A percentile compares a stretch with the other conserved stretches of the same genome.
These are phyloP conservation scores for Panulirus ornatus DNA, from an alignment of 1,140 invertebrate genomes.

Conservation along the genomic window DNA sequence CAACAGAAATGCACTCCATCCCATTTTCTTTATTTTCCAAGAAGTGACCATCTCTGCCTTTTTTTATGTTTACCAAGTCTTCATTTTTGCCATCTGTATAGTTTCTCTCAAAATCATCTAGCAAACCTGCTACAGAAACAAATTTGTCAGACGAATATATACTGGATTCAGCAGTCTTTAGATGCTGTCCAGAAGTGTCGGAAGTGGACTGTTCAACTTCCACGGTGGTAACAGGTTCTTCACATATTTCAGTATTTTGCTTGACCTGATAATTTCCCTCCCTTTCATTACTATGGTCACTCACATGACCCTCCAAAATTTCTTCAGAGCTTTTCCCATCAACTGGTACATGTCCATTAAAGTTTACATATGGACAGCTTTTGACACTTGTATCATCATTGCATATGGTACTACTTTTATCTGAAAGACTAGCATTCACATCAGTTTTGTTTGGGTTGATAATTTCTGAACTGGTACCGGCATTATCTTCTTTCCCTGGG, in stretches of 20 bases:
- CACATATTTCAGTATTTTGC: not conserved
- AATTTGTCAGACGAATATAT: not conserved
- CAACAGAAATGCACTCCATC: not conserved
- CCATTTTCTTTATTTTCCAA: not conserved
- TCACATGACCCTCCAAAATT: not conserved
- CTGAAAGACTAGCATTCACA: not conserved
- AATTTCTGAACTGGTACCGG: not conserved
- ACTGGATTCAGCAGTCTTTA: not conserved
- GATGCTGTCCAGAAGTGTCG: too few relatives aligned
- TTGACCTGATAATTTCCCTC: not conserved
- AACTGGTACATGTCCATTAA: conserved; percentile 11
- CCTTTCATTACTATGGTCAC: not conserved
- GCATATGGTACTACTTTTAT: not conserved
- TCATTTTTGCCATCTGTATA: not conserved
- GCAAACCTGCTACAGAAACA: not conserved
- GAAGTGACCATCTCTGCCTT: not conserved
- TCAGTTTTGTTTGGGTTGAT: too few relatives aligned
- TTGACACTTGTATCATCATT: conserved; percentile 10
- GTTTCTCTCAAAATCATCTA: not conserved
- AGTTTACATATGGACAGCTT: not conserved
- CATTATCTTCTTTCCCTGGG: not conserved
- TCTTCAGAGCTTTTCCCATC: not conserved
- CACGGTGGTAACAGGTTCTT: not conserved
- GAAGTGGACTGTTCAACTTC: not conserved
- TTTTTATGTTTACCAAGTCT: not conserved